These are phyloP conservation scores for Prorops nasuta DNA, from an alignment of 1,140 invertebrate genomes.

Conservation along the genomic window DNA sequence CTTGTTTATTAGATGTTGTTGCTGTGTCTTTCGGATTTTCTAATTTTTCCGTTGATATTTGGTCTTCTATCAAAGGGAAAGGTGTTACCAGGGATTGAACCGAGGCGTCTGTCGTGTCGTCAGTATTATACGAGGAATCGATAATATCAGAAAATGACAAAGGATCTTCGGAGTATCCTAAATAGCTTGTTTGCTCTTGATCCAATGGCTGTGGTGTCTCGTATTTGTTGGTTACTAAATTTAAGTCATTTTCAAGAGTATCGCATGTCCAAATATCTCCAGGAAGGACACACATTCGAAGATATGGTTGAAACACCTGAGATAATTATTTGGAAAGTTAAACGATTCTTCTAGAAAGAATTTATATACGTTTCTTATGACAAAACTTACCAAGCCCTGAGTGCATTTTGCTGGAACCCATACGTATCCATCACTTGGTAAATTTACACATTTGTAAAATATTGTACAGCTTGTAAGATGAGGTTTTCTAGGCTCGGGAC, in stretches of 20 bases:
- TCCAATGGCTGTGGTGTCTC: constrained; percentile 18
- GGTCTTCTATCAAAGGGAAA: constrained; percentile 19
- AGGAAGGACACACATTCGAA: constrained; percentile 54
- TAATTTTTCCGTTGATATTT: neutral
- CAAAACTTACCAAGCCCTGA: constrained; percentile 48
- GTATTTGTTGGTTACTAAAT: constrained; percentile 13
- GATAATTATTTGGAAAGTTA: neutral
- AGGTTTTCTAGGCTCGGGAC: constrained; percentile 53
- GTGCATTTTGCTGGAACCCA: constrained; percentile 57
- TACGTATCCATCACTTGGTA: constrained; percentile 48
- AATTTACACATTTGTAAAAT: constrained; percentile 57
- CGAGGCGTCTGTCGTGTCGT: neutral
- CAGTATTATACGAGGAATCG: constrained; percentile 26
- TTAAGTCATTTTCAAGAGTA: constrained; percentile 9
- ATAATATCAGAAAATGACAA: constrained; percentile 19
- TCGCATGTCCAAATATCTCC: constrained; percentile 48
- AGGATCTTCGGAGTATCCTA: constrained; percentile 18
- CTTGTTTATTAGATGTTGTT: no score
- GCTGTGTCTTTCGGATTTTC: no score
- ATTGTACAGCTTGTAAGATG: constrained; percentile 55
- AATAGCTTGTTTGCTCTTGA: constrained; percentile 21
- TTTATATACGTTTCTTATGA: neutral
- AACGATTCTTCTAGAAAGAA: neutral
- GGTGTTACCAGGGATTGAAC: constrained; percentile 13
- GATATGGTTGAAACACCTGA: constrained; percentile 53